phyloP scores from a whole-genome alignment of 2,888 invertebrate species.

The Parthenolecanium corni region DNA sequence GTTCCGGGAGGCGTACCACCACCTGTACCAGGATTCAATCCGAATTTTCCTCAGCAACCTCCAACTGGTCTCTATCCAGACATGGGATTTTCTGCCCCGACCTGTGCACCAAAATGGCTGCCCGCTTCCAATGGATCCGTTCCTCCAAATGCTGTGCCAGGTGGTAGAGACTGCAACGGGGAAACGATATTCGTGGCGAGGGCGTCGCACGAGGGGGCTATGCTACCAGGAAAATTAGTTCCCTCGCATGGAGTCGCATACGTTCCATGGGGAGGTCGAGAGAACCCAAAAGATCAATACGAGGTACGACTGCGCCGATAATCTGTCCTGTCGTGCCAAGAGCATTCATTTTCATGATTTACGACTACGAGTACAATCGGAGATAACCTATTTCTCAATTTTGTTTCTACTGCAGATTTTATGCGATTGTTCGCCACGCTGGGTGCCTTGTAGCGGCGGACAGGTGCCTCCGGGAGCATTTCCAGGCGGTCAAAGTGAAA shows the following conservation, averaged over 20 bases:
- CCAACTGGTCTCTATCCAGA: background rate
- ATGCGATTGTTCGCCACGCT: slow-evolving; percentile 38
- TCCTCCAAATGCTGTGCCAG: slow-evolving; percentile 62
- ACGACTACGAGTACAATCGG: too few species aligned
- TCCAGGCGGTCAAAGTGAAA: slow-evolving; percentile 37
- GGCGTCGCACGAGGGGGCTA: slow-evolving; percentile 56
- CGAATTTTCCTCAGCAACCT: background rate
- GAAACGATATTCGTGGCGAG: slow-evolving; percentile 57
- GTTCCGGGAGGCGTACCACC: background rate
- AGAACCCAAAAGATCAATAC: slow-evolving; percentile 55
- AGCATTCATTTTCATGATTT: too few species aligned
- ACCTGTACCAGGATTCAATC: slow-evolving; percentile 5
- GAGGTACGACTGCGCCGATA: slow-evolving; percentile 43
- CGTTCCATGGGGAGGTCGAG: slow-evolving; percentile 64
- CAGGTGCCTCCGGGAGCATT: slow-evolving; percentile 38
- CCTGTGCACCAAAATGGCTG: slow-evolving; percentile 46
- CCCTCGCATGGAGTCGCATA: slow-evolving; percentile 58
- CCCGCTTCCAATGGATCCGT: slow-evolving; percentile 53
- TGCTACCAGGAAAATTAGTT: slow-evolving; percentile 67
- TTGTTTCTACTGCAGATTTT: slow-evolving; percentile 37
- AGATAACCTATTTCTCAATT: background rate
- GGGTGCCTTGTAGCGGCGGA: slow-evolving; percentile 51
- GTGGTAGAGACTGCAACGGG: slow-evolving; percentile 48
- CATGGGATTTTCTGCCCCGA: background rate
- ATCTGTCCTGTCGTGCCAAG: background rate